A percentile compares a stretch with the other conserved stretches of the same genome.
These are phyloP conservation scores for Sarcophaga caerulescens DNA, from an alignment of 2,888 invertebrate genomes.

Conservation along the genomic window DNA sequence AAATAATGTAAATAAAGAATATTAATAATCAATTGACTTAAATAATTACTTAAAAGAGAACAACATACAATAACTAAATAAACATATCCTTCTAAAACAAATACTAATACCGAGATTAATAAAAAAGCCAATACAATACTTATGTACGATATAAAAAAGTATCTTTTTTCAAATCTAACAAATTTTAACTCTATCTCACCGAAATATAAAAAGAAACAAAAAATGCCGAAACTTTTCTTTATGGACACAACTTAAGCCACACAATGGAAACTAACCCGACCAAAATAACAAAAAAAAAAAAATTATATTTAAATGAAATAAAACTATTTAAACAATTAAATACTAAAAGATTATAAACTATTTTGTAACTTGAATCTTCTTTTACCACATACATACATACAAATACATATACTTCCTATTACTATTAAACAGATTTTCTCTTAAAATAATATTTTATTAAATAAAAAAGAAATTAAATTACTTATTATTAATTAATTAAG, in stretches of 20 bases:
- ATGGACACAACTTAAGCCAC: background rate
- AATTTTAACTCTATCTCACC: constrained; percentile 55
- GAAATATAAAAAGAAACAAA: constrained; percentile 11
- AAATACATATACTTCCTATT: background rate
- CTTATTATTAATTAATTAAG: background rate
- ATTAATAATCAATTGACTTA: too few species aligned
- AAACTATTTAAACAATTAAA: constrained; percentile 3
- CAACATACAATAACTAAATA: too few species aligned
- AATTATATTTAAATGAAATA: background rate
- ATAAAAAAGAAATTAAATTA: background rate
- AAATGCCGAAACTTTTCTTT: constrained; percentile 30
- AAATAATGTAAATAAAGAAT: too few species aligned
- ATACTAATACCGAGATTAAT: too few species aligned
- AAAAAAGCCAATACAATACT: too few species aligned
- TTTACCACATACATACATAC: background rate
- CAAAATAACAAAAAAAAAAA: constrained; percentile 18
- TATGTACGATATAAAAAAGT: background rate
- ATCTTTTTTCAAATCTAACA: background rate
- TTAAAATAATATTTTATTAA: background rate
- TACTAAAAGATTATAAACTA: background rate
- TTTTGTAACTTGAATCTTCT: constrained; percentile 8
- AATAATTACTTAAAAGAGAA: too few species aligned
- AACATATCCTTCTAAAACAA: too few species aligned
- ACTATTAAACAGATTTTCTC: background rate
- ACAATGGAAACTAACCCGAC: constrained; percentile 53